Conservation (phyloP, 1,140 invertebrate genomes). For the Elysia chlorotica region DNA sequence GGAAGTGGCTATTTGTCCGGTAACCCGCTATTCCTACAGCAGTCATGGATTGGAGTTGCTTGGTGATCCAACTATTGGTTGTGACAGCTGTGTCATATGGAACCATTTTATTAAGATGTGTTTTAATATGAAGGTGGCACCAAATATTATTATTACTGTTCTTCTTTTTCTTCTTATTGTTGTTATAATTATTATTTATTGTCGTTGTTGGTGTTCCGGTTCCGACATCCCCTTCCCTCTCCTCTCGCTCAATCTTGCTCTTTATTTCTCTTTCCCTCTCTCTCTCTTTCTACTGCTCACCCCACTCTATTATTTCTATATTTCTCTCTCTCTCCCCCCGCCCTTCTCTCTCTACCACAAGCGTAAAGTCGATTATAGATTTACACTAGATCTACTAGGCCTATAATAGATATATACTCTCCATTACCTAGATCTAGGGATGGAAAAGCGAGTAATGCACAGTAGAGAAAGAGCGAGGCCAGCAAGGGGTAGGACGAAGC, state of each 20-base stretch:
- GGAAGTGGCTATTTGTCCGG: too few relatives aligned
- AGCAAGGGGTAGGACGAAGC: background rate
- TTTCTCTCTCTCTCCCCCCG: background rate
- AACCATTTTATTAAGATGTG: too few relatives aligned
- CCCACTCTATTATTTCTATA: background rate
- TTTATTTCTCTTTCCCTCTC: background rate
- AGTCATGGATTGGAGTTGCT: too few relatives aligned
- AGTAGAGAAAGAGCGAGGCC: background rate
- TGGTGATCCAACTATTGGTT: too few relatives aligned
- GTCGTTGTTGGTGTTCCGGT: background rate
- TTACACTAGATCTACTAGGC: background rate
- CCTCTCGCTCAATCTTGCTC: background rate
- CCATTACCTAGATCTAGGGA: background rate
- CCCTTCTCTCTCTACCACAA: background rate
- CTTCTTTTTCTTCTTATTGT: background rate
- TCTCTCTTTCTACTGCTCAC: background rate
- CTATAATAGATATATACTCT: background rate
- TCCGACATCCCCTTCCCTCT: background rate
- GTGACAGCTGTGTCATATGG: too few relatives aligned
- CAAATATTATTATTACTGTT: too few relatives aligned
- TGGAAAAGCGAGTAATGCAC: background rate
- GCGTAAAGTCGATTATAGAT: too few relatives aligned
- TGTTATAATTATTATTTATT: background rate
- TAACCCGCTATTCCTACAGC: too few relatives aligned
- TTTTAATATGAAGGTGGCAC: too few relatives aligned